phyloP scores from a whole-genome alignment of 2,113 vertebrate species.

The Elephantulus edwardii region DNA sequence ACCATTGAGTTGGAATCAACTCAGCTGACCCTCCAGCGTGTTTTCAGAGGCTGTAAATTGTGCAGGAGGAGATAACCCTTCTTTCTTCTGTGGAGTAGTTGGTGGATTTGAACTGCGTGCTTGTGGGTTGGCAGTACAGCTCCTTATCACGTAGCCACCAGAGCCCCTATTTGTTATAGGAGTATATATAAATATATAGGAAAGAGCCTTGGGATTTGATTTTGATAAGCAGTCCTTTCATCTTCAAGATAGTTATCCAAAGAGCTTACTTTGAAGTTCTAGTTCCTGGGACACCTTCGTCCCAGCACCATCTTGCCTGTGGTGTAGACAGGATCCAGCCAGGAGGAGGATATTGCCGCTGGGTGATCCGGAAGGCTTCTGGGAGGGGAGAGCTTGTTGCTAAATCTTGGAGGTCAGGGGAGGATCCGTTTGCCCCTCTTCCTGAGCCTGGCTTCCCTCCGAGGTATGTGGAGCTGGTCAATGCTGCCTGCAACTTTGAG shows the following conservation, averaged over 20 bases:
- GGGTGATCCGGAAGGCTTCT: not conserved
- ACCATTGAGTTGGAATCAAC: too few relatives aligned
- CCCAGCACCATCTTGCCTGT: not conserved
- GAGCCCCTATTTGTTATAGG: too few relatives aligned
- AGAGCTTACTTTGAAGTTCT: not conserved
- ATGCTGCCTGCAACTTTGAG: conserved; percentile 93
- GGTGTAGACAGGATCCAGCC: not conserved
- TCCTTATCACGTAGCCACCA: too few relatives aligned
- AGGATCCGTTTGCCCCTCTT: not conserved
- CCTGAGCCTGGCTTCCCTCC: not conserved
- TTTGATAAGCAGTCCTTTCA: not conserved
- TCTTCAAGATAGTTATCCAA: not conserved
- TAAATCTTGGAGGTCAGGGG: not conserved
- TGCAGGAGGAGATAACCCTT: too few relatives aligned
- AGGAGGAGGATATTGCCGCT: not conserved
- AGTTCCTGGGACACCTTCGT: not conserved
- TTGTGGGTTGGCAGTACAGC: too few relatives aligned
- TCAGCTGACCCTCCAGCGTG: too few relatives aligned
- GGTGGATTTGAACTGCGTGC: too few relatives aligned
- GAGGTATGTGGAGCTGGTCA: conserved; percentile 96
- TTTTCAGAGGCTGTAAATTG: too few relatives aligned
- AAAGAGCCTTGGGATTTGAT: not conserved
- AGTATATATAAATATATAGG: not conserved
- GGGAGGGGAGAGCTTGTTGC: not conserved
- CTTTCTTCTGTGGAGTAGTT: too few relatives aligned